Percentiles rank a stretch among this genome's conserved stretches.
Evolutionary conservation across 1,140 invertebrate genomes (phyloP).

Genomic region (Bactericera cockerelli): DNA sequence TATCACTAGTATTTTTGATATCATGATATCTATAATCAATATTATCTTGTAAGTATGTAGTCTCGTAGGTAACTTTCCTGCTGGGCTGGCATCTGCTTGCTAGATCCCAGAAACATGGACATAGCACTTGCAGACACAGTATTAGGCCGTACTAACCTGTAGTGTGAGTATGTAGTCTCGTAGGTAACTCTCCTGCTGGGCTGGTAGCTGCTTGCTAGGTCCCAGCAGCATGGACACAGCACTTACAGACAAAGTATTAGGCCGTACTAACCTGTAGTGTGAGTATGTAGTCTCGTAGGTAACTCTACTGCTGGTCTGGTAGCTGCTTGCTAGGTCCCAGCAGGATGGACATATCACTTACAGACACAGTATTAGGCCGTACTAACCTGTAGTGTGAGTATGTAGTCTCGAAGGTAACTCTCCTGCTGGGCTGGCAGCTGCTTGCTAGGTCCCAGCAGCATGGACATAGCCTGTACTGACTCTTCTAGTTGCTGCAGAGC

Average conservation of each 20-base stretch:
- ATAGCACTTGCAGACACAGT: conserved; percentile 66
- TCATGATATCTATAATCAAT: too few species aligned
- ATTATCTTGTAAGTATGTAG: conserved; percentile 72
- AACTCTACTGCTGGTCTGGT: conserved; percentile 60
- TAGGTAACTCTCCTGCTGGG: conserved; percentile 70
- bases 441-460: conserved; percentile 56
- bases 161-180: conserved; percentile 75
- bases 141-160: conserved; percentile 50
- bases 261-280: conserved; percentile 56
- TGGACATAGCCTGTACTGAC: conserved; percentile 60
- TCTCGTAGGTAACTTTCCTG: conserved; percentile 75
- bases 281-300: conserved; percentile 75
- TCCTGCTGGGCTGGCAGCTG: conserved; percentile 63
- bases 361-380: too few species aligned
- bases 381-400: conserved; percentile 60
- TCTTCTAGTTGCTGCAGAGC: conserved; percentile 57
- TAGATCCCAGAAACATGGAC: conserved; percentile 56
- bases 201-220: conserved; percentile 51
- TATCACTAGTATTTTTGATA: too few species aligned
- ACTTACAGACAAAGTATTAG: too few species aligned
- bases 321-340: conserved; percentile 59
- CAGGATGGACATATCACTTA: conserved; percentile 60
- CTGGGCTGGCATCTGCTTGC: conserved; percentile 56
- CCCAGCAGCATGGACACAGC: conserved; percentile 66
- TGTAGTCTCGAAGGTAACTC: conserved; percentile 74